Conservation (phyloP, 2,113 vertebrate species). For the Channa maculata region DNA sequence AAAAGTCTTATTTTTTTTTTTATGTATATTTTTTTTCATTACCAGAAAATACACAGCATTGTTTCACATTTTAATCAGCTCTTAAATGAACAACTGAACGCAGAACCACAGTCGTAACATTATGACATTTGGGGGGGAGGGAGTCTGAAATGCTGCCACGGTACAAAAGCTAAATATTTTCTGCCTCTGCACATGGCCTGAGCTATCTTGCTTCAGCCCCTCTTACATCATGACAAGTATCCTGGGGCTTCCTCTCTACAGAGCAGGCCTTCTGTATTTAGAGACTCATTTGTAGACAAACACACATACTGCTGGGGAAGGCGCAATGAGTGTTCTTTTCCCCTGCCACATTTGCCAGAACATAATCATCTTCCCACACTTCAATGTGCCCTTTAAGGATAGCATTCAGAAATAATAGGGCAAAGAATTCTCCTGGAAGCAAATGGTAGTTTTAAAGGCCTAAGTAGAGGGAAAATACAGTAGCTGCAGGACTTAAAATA, state of each 20-base stretch:
- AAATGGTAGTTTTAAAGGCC: conserved; percentile 26
- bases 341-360: conserved; percentile 45
- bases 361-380: conserved; percentile 68
- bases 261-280: conserved; percentile 63
- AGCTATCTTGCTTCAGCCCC: conserved; percentile 62
- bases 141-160: conserved; percentile 36
- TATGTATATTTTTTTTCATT: too few relatives aligned
- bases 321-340: conserved; percentile 30
- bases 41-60: too few relatives aligned
- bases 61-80: too few relatives aligned
- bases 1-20: too few relatives aligned
- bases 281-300: conserved; percentile 57
- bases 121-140: too few relatives aligned
- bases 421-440: conserved; percentile 12
- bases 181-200: conserved; percentile 58
- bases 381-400: conserved; percentile 49
- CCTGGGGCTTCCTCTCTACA: conserved; percentile 47
- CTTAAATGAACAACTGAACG: too few relatives aligned
- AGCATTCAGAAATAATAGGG: conserved; percentile 15
- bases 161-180: conserved; percentile 45
- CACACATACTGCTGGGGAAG: conserved; percentile 45
- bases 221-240: conserved; percentile 70
- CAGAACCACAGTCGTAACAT: too few relatives aligned
- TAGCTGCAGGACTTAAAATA: conserved; percentile 34
- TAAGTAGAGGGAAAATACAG: neutral